Evolutionary conservation across 2,888 invertebrate species (phyloP).

Genomic region (Spisula subtruncata): DNA sequence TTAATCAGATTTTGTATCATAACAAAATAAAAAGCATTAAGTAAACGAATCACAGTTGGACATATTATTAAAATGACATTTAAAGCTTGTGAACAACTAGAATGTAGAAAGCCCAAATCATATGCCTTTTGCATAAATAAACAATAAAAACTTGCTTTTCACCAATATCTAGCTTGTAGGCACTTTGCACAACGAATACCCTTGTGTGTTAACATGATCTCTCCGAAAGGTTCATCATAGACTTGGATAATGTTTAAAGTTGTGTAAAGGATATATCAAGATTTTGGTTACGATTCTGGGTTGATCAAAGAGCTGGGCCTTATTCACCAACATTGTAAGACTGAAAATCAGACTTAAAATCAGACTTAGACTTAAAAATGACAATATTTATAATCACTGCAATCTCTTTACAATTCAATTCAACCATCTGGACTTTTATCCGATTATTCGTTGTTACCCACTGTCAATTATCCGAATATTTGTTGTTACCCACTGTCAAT

Average conservation of each 20-base stretch:
- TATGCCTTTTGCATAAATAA: neutral
- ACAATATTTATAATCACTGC: no score
- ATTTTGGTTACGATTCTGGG: neutral
- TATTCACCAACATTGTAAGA: no score
- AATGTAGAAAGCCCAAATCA: neutral
- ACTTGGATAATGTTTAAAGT: neutral
- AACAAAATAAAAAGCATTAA: neutral
- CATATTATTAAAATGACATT: neutral
- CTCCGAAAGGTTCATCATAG: neutral
- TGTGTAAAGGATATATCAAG: neutral
- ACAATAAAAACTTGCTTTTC: no score
- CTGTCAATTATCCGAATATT: no score
- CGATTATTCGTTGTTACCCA: no score
- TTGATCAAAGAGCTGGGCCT: neutral
- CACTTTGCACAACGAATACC: neutral
- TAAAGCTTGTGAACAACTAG: neutral
- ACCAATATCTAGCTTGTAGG: no score
- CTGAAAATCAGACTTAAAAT: no score
- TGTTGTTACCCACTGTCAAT: no score
- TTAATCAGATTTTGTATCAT: neutral
- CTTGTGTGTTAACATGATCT: neutral
- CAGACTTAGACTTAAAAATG: no score
- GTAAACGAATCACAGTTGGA: neutral
- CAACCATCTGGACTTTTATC: no score
- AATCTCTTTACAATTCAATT: no score